Base-by-base conservation (phyloP, 2,888 invertebrate species). In the Rhingia rostrata region DNA sequence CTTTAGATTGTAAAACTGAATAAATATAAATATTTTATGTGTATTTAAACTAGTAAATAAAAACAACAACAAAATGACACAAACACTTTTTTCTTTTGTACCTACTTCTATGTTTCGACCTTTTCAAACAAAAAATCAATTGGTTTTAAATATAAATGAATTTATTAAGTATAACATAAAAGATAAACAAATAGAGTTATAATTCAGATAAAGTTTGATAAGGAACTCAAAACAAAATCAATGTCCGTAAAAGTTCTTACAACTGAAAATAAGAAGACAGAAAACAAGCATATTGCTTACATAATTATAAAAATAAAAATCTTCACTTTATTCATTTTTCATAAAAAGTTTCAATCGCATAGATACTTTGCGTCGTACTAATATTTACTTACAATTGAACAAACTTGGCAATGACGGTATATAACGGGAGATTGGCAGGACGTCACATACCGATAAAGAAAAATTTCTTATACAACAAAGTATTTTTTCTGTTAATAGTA, bases 1-100 rank as follows among this genome's bases (percentile, higher is more conserved):
- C 63, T 74, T 73, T 83, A 83, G 73, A 79, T 83, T 79, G 41
- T 83, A 79, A 79, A 83, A 47, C 43, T 69, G 39, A 79, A 70
- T 47, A 73, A 69, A 73, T 73, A 83, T 54, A 73, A 69, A 79
- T 79, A 74, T 74, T 78, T 78, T 61, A 79, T 79, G 79, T 79
- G 63, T 83, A 83, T 83, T 73, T 78, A 82, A 82, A 82, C 33
- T 61, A 74, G 53, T 60, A 70, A 79, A 74, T 41, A 43, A 83
- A 72, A 72, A 72, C 60, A 53, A 70, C 53, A 60, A 60, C 22
- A 58, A 72, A 67, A 67, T 43, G 47, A 67, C 61, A 67, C 35
- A 61, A 61, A 35, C 37, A 64, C 4, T 53, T 32, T 69, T 54
- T 75, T 61, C 43, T 67, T 39, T 39, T 72, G 41, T 39, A 58